Evolutionary conservation across 2,113 vertebrate species (phyloP).

Genomic region (Manacus vitellinus): DNA sequence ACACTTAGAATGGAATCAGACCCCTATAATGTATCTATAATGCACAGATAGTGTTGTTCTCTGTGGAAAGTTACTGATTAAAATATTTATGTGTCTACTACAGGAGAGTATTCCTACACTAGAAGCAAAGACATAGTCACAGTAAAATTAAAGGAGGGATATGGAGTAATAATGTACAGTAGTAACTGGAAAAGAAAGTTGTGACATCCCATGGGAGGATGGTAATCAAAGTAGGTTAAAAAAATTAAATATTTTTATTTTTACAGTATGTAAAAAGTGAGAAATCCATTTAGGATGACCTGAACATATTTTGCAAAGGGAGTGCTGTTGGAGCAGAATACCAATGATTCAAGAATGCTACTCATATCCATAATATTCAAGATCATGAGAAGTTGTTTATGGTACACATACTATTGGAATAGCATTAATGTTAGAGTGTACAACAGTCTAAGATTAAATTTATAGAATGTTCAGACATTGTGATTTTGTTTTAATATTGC

Average conservation of each 20-base stretch:
- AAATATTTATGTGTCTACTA: neutral
- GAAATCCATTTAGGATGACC: conserved; percentile 27
- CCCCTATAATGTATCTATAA: no score
- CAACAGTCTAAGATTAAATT: conserved; percentile 13
- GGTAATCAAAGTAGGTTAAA: neutral
- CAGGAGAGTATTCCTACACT: neutral
- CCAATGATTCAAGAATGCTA: neutral
- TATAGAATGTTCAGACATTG: neutral
- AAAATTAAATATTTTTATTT: neutral
- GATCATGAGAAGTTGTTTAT: neutral
- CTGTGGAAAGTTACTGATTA: neutral
- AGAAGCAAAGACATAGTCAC: neutral
- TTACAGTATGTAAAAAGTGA: neutral
- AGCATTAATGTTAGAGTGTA: neutral
- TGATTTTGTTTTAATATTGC: conserved; percentile 46
- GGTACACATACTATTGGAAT: neutral
- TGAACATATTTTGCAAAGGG: conserved; percentile 29
- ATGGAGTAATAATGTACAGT: neutral
- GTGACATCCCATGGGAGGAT: neutral
- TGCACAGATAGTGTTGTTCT: neutral
- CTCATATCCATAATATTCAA: neutral
- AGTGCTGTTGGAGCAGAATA: neutral
- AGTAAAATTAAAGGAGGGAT: neutral
- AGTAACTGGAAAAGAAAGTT: neutral
- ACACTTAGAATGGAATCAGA: neutral